Percentiles rank a stretch among this genome's conserved stretches.
Evolutionary conservation across 2,113 vertebrate genomes (phyloP).

Genomic region (Brienomyrus brachyistius): DNA sequence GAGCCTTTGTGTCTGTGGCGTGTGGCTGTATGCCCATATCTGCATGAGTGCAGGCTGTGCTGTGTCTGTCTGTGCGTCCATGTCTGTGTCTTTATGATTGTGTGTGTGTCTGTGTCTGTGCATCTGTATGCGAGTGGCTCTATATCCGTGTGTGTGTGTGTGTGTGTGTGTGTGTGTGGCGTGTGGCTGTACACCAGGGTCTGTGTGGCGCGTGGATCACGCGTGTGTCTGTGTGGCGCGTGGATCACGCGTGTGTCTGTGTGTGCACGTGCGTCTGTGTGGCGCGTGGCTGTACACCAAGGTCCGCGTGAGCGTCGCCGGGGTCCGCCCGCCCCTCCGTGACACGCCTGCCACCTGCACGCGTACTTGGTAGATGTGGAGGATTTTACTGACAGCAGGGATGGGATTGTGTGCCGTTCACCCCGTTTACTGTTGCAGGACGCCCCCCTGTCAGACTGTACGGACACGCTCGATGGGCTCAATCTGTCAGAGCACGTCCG

Average conservation of each 20-base stretch:
- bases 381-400: constrained; percentile 22
- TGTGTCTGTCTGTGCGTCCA: constrained; percentile 32
- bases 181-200: too few species aligned
- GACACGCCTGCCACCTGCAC: background rate
- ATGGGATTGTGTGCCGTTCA: constrained; percentile 75
- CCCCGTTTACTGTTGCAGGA: constrained; percentile 97
- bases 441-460: constrained; percentile 98
- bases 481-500: constrained; percentile 90
- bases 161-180: background rate
- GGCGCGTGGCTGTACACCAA: constrained; percentile 12
- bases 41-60: background rate
- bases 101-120: background rate
- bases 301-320: constrained; percentile 21
- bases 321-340: constrained; percentile 26
- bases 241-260: background rate
- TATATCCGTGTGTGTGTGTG: background rate
- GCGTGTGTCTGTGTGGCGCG: constrained; percentile 13
- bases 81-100: background rate
- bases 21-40: constrained; percentile 46
- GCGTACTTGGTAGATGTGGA: background rate
- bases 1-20: constrained; percentile 35
- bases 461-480: constrained; percentile 97
- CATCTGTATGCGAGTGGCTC: background rate
- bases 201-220: too few species aligned
- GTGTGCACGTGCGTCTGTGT: constrained; percentile 28